Evolutionary conservation across 2,888 invertebrate genomes (phyloP), one percentile per base, ranked within the genome.

Genomic region (Drosophila aldrichi): DNA sequence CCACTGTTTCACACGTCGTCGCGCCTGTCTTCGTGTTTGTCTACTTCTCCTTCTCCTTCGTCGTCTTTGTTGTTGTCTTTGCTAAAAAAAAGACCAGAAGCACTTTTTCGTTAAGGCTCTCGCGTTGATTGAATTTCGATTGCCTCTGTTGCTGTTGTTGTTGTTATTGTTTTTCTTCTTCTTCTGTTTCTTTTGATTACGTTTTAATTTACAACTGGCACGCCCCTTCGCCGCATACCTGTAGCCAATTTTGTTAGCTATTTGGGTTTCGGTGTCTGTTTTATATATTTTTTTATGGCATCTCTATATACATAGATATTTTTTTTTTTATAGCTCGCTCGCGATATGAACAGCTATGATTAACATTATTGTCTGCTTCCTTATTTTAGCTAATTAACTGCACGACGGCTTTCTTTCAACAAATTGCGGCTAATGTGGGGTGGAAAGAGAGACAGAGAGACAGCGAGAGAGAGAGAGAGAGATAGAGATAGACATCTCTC

Each of bases 181-280:
- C 9, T n/a, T 65, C 4, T 22, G 38, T 34, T 43, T 1, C 18
- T 56, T 73, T 79, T 64, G 86, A 87, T 86, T 89, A 72, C 71
- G 72, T 77, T 85, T 81, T 76, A 77, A 79, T 68, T 77, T 69
- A 55, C 66, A 56, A 56, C 64, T 38, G 34, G 64, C 70, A 72
- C 69, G 65, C 72, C 71, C 32, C 56, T 6, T 20, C 25, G 40
- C 59, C 65, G 74, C 81, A 81, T 81, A 74, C 43, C 67, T 58
- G 64, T 55, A 49, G 63, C 44, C 58, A 54, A 58, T 69, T 72
- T 70, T 25, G 60, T 38, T 62, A 22, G 41, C 43, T 81, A 90
- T 82, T 81, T 90, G 67, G 88, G 90, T 90, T 77, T 90, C 74
- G 87, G 89, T 88, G 90, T 81, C 89, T 88, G 48, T 57, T 44